Percentiles rank a stretch among this genome's conserved stretches.
Evolutionary conservation across 2,113 vertebrate species (phyloP).

Genomic region (Sinosuthora webbiana): DNA sequence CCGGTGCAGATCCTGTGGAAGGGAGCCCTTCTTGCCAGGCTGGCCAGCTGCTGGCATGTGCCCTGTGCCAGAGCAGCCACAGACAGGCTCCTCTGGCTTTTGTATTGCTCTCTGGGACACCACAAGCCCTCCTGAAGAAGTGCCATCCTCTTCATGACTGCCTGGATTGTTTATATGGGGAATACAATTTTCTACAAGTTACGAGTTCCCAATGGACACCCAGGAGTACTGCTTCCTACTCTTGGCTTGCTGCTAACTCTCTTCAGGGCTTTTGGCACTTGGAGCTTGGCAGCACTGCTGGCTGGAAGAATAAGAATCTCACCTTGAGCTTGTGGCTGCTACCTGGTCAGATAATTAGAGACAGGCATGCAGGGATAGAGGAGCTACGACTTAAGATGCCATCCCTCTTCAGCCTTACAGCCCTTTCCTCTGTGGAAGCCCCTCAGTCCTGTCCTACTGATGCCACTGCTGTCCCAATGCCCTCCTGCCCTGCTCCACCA

Average conservation of each 20-base stretch:
- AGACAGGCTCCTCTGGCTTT: not conserved
- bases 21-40: not conserved
- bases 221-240: not conserved
- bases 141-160: not conserved
- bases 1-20: conserved; percentile 78
- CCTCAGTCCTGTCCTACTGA: not conserved
- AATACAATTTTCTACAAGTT: not conserved
- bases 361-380: not conserved
- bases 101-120: not conserved
- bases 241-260: not conserved
- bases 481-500: not conserved
- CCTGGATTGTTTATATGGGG: not conserved
- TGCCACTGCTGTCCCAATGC: not conserved
- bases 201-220: not conserved
- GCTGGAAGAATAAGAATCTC: not conserved
- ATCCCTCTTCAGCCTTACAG: not conserved
- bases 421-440: not conserved
- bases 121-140: not conserved
- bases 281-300: not conserved
- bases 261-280: not conserved
- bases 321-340: not conserved
- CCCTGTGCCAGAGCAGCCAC: not conserved
- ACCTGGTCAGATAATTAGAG: not conserved
- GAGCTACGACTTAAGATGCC: fast-evolving
- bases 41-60: not conserved